Evolutionary conservation across 1,140 invertebrate genomes (phyloP).

Genomic region (Helicorthomorpha holstii): DNA sequence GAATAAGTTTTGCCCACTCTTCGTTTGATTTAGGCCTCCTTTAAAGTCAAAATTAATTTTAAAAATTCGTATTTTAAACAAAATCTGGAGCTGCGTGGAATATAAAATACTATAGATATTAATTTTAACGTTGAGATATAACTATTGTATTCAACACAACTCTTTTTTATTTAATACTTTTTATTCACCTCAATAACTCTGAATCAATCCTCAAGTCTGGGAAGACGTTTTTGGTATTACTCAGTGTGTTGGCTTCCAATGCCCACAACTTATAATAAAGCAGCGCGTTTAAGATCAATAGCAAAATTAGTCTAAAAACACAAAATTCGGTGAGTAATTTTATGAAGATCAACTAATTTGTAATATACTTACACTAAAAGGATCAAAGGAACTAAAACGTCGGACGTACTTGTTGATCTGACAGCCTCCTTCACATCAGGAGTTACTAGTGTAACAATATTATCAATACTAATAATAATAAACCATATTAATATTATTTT

Average conservation of each 20-base stretch:
- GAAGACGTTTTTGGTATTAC: conserved; percentile 15
- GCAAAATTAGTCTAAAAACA: conserved; percentile 20
- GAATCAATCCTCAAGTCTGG: conserved; percentile 30
- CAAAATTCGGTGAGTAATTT: neutral
- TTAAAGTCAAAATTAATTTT: neutral
- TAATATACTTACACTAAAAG: conserved; percentile 11
- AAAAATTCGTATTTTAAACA: conserved; percentile 25
- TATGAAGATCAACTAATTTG: neutral
- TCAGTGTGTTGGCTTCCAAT: conserved; percentile 36
- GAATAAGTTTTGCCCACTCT: conserved; percentile 53
- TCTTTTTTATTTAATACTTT: conserved; percentile 15
- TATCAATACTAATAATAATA: neutral
- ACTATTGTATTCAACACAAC: too few species aligned
- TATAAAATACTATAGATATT: conserved; percentile 7
- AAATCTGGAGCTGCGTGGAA: conserved; percentile 4
- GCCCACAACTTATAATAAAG: conserved; percentile 61
- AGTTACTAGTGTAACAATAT: neutral
- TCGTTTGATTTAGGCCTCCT: conserved; percentile 42
- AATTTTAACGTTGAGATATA: too few species aligned
- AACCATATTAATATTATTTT: too few species aligned
- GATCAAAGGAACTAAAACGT: conserved; percentile 13
- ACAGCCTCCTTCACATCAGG: neutral
- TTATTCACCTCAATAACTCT: conserved; percentile 36
- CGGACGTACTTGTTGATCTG: conserved; percentile 5
- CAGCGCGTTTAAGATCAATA: conserved; percentile 55